phyloP scores from a whole-genome alignment of 2,797 vertebrate genomes.

The Pseudochaenichthys georgianus region DNA sequence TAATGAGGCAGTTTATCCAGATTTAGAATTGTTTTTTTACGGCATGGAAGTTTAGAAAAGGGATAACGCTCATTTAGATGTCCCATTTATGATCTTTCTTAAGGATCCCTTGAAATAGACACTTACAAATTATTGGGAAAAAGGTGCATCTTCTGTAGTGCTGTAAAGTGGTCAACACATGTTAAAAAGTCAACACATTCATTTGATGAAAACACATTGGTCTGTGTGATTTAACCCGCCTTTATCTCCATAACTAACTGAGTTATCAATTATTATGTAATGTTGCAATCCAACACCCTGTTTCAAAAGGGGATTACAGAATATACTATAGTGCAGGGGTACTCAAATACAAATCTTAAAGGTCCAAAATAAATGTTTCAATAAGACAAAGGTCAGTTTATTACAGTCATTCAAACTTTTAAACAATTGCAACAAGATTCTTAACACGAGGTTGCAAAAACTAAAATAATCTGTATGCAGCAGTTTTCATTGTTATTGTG shows the following conservation, averaged over 20 bases:
- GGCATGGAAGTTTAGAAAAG: constrained; percentile 30
- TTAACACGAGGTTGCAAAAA: too few relatives aligned
- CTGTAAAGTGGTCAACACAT: neutral
- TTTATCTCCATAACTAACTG: constrained; percentile 1
- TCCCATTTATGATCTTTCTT: constrained; percentile 31
- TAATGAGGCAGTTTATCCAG: constrained; percentile 46
- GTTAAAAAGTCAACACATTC: neutral
- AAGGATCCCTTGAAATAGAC: constrained; percentile 37
- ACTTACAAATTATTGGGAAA: constrained; percentile 10
- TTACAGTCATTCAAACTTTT: too few relatives aligned
- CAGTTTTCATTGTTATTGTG: too few relatives aligned
- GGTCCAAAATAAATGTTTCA: too few relatives aligned
- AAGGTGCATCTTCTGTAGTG: neutral
- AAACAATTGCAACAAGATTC: too few relatives aligned
- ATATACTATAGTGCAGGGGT: neutral
- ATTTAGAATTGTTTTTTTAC: constrained; percentile 26
- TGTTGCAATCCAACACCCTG: neutral
- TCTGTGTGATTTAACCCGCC: neutral
- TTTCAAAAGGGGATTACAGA: constrained; percentile 15
- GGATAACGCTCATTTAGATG: constrained; percentile 36
- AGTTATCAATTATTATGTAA: neutral
- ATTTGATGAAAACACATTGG: neutral
- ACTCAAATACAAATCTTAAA: too few relatives aligned
- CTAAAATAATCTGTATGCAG: too few relatives aligned
- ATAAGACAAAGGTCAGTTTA: too few relatives aligned